A percentile compares a stretch with the other conserved stretches of the same genome.
These are phyloP conservation scores for Wiebesia pumilae DNA, from an alignment of 1,140 invertebrate genomes.

Conservation along the genomic window DNA sequence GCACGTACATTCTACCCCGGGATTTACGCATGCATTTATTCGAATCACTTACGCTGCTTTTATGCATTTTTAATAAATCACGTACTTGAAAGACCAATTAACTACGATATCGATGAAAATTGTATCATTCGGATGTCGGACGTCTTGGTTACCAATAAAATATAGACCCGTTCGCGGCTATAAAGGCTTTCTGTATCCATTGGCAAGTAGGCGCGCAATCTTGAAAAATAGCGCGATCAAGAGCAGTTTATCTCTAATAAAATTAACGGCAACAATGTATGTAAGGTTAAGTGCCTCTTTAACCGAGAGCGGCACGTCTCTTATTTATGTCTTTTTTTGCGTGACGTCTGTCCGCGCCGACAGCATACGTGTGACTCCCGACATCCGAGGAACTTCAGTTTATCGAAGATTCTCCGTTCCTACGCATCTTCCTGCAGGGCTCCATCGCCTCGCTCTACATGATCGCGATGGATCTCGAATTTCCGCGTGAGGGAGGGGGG, in stretches of 20 bases:
- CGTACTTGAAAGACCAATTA: no score
- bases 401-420: neutral
- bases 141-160: neutral
- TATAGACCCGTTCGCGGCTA: neutral
- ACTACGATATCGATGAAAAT: no score
- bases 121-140: no score
- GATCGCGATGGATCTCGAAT: no score
- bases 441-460: no score
- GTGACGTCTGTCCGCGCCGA: no score
- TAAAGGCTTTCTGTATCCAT: neutral
- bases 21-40: no score
- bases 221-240: constrained; percentile 30
- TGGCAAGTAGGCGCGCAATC: neutral
- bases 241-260: constrained; percentile 41
- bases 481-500: no score
- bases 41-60: no score
- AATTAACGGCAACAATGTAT: constrained; percentile 39
- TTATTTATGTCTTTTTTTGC: neutral
- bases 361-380: no score
- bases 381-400: neutral
- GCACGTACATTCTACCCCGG: no score
- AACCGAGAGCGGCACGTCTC: neutral
- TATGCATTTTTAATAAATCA: no score
- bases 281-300: constrained; percentile 34
- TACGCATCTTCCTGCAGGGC: neutral